Evolutionary conservation across 2,888 invertebrate species (phyloP).

Genomic region (Xanthorhoe spadicearia): DNA sequence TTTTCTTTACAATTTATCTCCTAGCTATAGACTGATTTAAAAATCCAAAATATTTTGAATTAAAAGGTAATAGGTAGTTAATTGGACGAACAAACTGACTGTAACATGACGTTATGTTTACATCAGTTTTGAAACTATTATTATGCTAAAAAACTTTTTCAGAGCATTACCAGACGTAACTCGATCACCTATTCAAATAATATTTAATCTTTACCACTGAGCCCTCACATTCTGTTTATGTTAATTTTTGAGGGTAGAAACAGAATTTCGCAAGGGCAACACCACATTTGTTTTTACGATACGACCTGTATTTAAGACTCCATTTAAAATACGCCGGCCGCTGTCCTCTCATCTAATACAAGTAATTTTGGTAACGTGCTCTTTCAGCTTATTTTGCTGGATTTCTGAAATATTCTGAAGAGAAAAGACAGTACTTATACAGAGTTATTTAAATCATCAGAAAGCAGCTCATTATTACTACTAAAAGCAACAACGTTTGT

Average conservation of each 20-base stretch:
- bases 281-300: conserved; percentile 60
- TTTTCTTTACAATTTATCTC: no score
- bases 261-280: conserved; percentile 56
- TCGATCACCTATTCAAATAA: conserved; percentile 40
- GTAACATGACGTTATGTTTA: no score
- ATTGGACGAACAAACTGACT: no score
- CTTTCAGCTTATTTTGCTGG: neutral
- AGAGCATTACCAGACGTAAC: conserved; percentile 6
- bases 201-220: conserved; percentile 47
- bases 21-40: no score
- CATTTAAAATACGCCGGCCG: conserved; percentile 3
- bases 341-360: neutral
- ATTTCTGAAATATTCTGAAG: neutral
- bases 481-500: no score
- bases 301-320: conserved; percentile 50
- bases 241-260: conserved; percentile 56
- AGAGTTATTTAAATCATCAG: no score
- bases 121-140: no score
- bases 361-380: neutral
- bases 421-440: neutral
- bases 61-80: no score
- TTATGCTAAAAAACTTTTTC: no score
- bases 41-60: no score
- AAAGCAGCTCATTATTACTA: no score
- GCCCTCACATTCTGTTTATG: conserved; percentile 49